Evolutionary conservation across 2,797 vertebrate species (phyloP), one percentile per base, ranked within the genome.

Genomic region (Taeniopygia guttata): DNA sequence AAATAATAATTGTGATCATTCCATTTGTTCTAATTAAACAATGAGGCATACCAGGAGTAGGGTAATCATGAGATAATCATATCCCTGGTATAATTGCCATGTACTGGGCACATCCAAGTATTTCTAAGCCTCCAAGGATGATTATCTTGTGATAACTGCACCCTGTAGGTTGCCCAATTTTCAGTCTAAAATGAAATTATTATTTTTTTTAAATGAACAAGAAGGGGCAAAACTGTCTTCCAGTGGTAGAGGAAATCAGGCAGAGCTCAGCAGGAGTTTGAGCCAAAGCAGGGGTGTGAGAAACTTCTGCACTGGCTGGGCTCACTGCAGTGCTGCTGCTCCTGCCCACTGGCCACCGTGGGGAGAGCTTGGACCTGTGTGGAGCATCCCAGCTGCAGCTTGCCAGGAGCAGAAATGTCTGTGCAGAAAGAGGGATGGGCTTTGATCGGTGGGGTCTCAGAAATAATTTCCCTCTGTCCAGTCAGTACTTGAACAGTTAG

Each of bases 11-110:
- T 94, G 96, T 85, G 70, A 95, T 98, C 79, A 95, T 97, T 97
- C 75, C 46, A 86, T 97, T 95, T 97, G 93, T 97, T 97, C 67
- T 96, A 98, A 97, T 97, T 98, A 96, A 97, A 97, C 96, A 98
- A 94, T 97, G 95, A 97, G 96, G 85, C 90, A 43, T 95, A 94
- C 93, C 84, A 92, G 92, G 95, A 94, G 83, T 87, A 89, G 14
- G 60, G 92, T 95, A 96, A 98, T 97, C 96, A 97, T 5, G 34
- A 96, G 94, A 93, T 98, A 97, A 98, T 98, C 90, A 95, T 92
- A 96, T 96, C 95, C 92, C 84, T 92, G 59, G 52, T 75, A 38
- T 97, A 97, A 97, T 97, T 97, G 96, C 70, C 89, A 86, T 30
- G 94, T 95, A 42, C 85, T 81, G 95, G 95, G 91, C 91, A 96